phyloP scores from a whole-genome alignment of 1,140 invertebrate species.

The Bombus confusus region DNA sequence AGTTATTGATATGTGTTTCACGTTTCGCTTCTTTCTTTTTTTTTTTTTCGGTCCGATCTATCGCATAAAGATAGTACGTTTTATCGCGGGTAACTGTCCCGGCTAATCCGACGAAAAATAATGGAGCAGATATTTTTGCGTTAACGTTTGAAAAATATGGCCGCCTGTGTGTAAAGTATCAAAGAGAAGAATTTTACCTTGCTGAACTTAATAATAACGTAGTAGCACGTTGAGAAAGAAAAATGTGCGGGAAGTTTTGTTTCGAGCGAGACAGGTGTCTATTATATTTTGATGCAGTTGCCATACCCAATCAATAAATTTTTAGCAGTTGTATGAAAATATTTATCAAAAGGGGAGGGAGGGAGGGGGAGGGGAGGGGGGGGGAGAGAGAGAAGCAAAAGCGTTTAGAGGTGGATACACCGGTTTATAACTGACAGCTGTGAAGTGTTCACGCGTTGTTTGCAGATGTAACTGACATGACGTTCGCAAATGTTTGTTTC shows the following conservation, averaged over 20 bases:
- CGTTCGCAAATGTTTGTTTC: slow-evolving; percentile 28
- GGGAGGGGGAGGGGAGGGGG: neutral
- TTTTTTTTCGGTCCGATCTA: too few species aligned
- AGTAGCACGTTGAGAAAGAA: neutral
- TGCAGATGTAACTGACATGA: slow-evolving; percentile 39
- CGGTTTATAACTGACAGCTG: slow-evolving; percentile 40
- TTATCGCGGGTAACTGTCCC: neutral
- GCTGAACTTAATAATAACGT: neutral
- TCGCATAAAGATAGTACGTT: neutral
- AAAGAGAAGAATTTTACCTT: neutral
- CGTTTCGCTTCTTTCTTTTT: neutral
- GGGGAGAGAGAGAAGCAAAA: neutral
- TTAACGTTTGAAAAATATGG: neutral
- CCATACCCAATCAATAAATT: slow-evolving; percentile 13
- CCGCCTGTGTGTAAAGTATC: neutral
- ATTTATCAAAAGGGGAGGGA: neutral
- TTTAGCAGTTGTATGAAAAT: slow-evolving; percentile 6
- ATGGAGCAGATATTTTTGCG: neutral
- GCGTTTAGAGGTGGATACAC: slow-evolving; percentile 19
- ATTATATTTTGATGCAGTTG: neutral
- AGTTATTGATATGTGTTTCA: neutral
- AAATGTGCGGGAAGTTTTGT: neutral
- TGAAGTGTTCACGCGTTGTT: slow-evolving; percentile 38
- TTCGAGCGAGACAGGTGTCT: neutral
- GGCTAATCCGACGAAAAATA: neutral